Base-by-base conservation (phyloP, 2,113 vertebrate species). In the Ellobius talpinus region DNA sequence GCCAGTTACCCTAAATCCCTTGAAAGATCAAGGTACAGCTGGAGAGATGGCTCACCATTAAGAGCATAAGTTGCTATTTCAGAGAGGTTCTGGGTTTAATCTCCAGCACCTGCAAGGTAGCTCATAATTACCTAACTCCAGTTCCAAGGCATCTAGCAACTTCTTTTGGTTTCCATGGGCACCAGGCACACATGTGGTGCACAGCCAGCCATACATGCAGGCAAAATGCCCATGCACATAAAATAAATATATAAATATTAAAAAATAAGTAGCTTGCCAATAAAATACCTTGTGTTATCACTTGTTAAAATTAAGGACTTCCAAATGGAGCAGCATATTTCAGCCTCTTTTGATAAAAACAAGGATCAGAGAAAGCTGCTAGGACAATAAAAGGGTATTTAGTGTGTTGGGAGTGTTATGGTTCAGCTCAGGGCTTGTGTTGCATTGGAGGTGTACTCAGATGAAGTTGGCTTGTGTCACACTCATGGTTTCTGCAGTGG, bases 221-320 rank as follows among this genome's bases (percentile, higher is more conserved):
- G 23, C 55, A 61, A 39, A 82, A 82, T 13, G 39, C 4, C 73
- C 50, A 58, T 23, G 36, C 78, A n/a, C 33, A 81, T 39, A 82
- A 82, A 82, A 63, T 63, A 61, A 58, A 61, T 50, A 50, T 42
- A 42, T 42, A 29, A 39, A 19, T 84, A 76, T 82, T 82, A 78
- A 70, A 68, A 89, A 86, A 79, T 61, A 24, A 65, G 58, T 39
- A 87, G 52, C 26, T 90, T 26, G 58, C 42, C 61, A 76, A 50
- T 87, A 92, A 95, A 96, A 84, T 31, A 61, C 21, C 3, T 72
- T n/a, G 31, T 70, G 29, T 33, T 87, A 50, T 47, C 82, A 74
- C 61, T 91, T 95, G 50, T 90, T 74, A 76, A 95, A 90, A 95
- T 91, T 23, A 86, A 89, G 55, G 39, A 72, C 89, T 96, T 79